Percentiles rank a stretch among this genome's conserved stretches.
Conservation (phyloP, 1,140 invertebrate genomes). For the Panulirus ornatus region DNA sequence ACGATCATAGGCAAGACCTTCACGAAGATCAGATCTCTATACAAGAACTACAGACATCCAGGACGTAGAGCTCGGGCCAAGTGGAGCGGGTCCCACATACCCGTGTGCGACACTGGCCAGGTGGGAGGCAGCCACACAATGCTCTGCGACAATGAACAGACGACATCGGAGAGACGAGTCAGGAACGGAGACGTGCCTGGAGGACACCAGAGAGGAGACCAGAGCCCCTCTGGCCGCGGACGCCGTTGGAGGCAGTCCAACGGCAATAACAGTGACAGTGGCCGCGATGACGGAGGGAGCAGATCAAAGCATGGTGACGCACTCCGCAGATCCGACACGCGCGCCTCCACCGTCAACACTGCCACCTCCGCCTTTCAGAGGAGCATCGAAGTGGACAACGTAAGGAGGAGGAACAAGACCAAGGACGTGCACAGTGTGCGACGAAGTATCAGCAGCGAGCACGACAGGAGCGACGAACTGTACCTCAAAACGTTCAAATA, state of each 20-base stretch:
- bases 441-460: conserved; percentile 49
- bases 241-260: conserved; percentile 27
- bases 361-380: background rate
- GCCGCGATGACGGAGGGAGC: background rate
- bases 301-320: background rate
- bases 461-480: conserved; percentile 37
- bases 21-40: background rate
- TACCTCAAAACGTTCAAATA: conserved; percentile 34
- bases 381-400: conserved; percentile 35
- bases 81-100: background rate
- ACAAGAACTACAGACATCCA: background rate
- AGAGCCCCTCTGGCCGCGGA: conserved; percentile 6
- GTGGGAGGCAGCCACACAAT: background rate
- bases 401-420: conserved; percentile 13
- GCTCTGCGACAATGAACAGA: conserved; percentile 2
- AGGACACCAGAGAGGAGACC: conserved; percentile 27
- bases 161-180: background rate
- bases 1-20: background rate
- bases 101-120: background rate
- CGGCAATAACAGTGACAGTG: conserved; percentile 31
- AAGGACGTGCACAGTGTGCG: conserved; percentile 9
- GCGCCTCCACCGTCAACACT: background rate
- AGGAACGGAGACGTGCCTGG: background rate
- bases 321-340: background rate
- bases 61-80: background rate